Evolutionary conservation across 23 tunicate species (phyloP).

Genomic region (Phallusia fumigata): DNA sequence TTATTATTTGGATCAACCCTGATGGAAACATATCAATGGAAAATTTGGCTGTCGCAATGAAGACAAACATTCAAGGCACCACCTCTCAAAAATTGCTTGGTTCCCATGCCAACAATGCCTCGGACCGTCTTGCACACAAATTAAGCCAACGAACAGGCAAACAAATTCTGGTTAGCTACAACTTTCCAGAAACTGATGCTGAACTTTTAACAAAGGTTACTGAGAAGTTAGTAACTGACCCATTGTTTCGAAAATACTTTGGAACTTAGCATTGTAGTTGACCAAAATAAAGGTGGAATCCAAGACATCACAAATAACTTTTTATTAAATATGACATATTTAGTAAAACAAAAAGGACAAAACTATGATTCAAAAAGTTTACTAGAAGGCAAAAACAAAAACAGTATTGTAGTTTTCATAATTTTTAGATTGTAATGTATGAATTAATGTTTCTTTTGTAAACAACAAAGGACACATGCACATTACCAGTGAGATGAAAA

Average conservation of each 20-base stretch:
- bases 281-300: no score
- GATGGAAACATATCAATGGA: slow-evolving; percentile 16
- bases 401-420: no score
- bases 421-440: no score
- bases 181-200: slow-evolving; percentile 29
- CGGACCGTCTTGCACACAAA: slow-evolving; percentile 25
- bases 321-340: neutral
- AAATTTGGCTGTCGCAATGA: slow-evolving; percentile 44
- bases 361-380: no score
- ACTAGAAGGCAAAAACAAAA: no score
- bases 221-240: neutral
- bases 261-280: neutral
- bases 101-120: neutral
- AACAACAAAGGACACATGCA: neutral
- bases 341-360: neutral
- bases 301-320: no score
- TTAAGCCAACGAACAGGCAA: slow-evolving; percentile 31
- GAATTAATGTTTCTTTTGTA: no score
- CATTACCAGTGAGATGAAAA: neutral
- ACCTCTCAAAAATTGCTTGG: slow-evolving; percentile 36
- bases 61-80: slow-evolving; percentile 9
- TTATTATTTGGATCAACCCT: slow-evolving; percentile 38
- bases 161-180: slow-evolving; percentile 45
- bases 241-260: neutral
- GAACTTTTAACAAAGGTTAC: slow-evolving; percentile 15